Percentiles rank a stretch among this genome's conserved stretches.
These are phyloP conservation scores for Liodrosophila aerea DNA, from an alignment of 2,888 invertebrate species.

Conservation along the genomic window DNA sequence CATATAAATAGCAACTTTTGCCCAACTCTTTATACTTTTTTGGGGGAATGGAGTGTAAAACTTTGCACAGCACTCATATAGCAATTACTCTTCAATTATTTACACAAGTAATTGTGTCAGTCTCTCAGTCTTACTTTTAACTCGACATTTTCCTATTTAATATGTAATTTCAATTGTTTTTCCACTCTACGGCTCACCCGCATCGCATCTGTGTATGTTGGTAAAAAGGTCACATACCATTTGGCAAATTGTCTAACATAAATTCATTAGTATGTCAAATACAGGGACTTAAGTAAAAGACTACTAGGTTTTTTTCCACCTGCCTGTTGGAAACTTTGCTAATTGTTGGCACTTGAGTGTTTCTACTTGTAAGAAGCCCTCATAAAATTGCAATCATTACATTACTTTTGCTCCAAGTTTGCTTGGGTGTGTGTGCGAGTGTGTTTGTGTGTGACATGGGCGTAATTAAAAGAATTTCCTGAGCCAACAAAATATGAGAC, in stretches of 20 bases:
- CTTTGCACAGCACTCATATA: too few relatives aligned
- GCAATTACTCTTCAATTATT: too few relatives aligned
- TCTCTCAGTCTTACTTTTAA: conserved; percentile 2
- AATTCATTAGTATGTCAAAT: conserved; percentile 60
- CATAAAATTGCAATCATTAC: conserved; percentile 67
- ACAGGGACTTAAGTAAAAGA: too few relatives aligned
- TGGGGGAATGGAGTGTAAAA: too few relatives aligned
- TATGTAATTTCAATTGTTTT: background rate
- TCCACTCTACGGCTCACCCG: conserved; percentile 15
- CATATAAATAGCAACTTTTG: too few relatives aligned
- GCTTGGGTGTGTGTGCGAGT: too few relatives aligned
- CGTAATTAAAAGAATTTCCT: conserved; percentile 57
- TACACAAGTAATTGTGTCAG: too few relatives aligned
- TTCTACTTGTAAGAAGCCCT: conserved; percentile 37
- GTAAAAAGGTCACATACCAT: conserved; percentile 41
- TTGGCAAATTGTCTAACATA: conserved; percentile 60
- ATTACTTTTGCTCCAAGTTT: conserved; percentile 3
- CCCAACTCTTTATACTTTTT: too few relatives aligned
- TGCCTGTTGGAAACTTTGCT: conserved; percentile 42
- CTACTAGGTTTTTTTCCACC: conserved; percentile 9
- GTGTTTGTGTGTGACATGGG: conserved; percentile 30
- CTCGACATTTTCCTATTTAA: conserved; percentile 9
- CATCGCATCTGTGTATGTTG: conserved; percentile 21
- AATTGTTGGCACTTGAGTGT: conserved; percentile 64
- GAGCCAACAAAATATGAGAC: conserved; percentile 40